Evolutionary conservation across 2,113 vertebrate species (phyloP).

Genomic region (Pteropus alecto): DNA sequence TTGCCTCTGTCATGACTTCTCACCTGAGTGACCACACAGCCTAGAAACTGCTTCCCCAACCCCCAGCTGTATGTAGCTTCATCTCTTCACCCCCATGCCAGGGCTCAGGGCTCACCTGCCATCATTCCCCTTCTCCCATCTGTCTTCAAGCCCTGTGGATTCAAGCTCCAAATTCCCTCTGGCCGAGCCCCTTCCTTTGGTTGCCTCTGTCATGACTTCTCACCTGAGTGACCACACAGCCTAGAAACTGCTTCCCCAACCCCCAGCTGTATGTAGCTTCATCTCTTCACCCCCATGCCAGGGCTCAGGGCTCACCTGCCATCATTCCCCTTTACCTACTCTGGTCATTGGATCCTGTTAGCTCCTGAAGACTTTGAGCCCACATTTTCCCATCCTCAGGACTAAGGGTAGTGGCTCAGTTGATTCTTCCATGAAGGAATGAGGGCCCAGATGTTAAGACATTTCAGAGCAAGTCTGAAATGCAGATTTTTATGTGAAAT

Average conservation of each 20-base stretch:
- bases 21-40: neutral
- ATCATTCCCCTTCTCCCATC: too few relatives aligned
- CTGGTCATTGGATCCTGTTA: neutral
- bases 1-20: neutral
- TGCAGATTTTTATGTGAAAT: slow-evolving; percentile 33
- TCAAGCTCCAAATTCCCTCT: neutral
- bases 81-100: too few relatives aligned
- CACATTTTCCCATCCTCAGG: neutral
- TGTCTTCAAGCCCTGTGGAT: neutral
- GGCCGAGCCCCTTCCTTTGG: neutral
- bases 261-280: neutral
- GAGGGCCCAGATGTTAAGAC: neutral
- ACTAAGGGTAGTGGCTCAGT: neutral
- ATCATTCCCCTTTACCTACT: neutral
- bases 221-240: neutral
- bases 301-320: neutral
- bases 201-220: neutral
- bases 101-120: too few relatives aligned
- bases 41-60: neutral
- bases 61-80: too few relatives aligned
- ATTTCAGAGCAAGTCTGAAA: slow-evolving; percentile 7
- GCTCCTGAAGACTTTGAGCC: neutral
- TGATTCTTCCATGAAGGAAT: neutral
- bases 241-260: neutral
- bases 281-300: neutral